Base-by-base conservation (phyloP, 2,888 invertebrate genomes). In the Tridacna gigas region DNA sequence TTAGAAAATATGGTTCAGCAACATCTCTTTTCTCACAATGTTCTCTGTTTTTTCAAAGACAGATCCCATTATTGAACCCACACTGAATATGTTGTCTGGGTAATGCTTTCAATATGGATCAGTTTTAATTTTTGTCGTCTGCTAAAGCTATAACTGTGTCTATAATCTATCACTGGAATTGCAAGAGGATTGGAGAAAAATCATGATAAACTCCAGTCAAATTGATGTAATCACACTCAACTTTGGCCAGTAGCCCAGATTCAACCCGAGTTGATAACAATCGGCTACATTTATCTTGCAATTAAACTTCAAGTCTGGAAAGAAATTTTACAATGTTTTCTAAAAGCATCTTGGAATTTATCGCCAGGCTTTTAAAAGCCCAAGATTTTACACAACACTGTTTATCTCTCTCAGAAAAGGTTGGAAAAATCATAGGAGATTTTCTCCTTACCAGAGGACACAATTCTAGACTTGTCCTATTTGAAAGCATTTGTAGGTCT, bases 161-260 rank as follows among this genome's bases (percentile, higher is more conserved):
- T 63, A 63, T 63, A 12, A 63, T 63, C 63, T 63, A 63, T 63
- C 63, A 63, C n/a, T 63, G 22, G 63, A 63, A 63, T 63, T 22
- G 26, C 63, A 7, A 9, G 13, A 5, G 25, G 22, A 18, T 66
- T 51, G 56, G 56, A 48, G 48, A 28, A 51, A 47, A 67, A 51
- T 67, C 26, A 15, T 26, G 66, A 67, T 67, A 67, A 75, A 51
- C 60, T 47, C 65, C 15, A 28, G 47, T 65, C 66, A 77, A 77
- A 77, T 77, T 66, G 77, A 77, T 77, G 77, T 66, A 77, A 77
- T 66, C 65, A 66, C 77, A 77, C 77, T 77, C 56, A 77, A 67
- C 48, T 20, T 77, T 77, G 77, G 77, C 66, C 77, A 51, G 18
- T 47, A 28, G 65, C 77, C 77, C 77, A 77, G 22, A 61, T 76